Percentiles rank a stretch among this genome's conserved stretches.
phyloP scores from a whole-genome alignment of 2,888 invertebrate species.

The Agriopis marginaria region DNA sequence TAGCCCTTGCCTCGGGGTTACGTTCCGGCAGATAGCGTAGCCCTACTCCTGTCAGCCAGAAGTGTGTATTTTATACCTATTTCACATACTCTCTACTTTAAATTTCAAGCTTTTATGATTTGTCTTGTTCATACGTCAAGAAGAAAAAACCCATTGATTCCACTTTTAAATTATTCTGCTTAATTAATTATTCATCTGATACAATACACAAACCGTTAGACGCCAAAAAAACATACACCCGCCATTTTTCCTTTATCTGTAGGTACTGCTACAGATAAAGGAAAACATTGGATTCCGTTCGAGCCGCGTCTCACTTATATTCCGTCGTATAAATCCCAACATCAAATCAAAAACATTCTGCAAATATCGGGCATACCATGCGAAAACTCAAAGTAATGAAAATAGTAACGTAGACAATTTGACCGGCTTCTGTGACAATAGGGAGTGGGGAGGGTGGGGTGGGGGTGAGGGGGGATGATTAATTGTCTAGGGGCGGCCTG shows the following conservation, averaged over 20 bases:
- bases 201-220: background rate
- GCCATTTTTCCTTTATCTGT: no score
- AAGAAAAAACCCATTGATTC: no score
- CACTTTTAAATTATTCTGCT: no score
- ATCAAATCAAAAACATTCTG: slow-evolving; percentile 39
- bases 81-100: no score
- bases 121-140: no score
- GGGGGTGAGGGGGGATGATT: slow-evolving; percentile 63
- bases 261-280: background rate
- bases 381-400: slow-evolving; percentile 50
- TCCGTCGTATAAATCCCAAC: slow-evolving; percentile 21
- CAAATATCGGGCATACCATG: slow-evolving; percentile 45
- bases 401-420: slow-evolving; percentile 54
- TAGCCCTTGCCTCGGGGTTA: no score
- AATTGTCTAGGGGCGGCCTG: slow-evolving; percentile 60
- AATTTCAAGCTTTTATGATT: no score
- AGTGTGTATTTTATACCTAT: no score
- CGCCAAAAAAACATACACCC: background rate
- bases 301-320: background rate
- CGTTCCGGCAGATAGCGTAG: no score
- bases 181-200: no score
- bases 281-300: slow-evolving; percentile 4
- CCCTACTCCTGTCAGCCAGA: no score
- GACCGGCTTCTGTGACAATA: slow-evolving; percentile 56
- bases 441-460: slow-evolving; percentile 40